These are phyloP conservation scores for Chaetogeoica ovagalla DNA, from an alignment of 2,888 invertebrate genomes.

Conservation along the genomic window DNA sequence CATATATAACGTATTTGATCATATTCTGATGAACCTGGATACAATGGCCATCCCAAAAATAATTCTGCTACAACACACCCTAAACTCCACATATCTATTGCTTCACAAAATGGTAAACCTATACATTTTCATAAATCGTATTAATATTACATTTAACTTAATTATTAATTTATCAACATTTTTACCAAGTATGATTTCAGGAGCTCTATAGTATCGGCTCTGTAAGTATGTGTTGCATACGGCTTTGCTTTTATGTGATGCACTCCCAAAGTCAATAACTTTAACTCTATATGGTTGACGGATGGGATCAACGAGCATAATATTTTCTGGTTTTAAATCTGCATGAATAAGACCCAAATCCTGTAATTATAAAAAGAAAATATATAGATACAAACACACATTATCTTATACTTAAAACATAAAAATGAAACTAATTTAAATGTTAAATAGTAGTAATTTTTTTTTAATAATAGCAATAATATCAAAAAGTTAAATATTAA, in stretches of 20 bases:
- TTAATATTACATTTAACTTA: slow-evolving; percentile 17
- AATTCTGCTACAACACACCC: slow-evolving; percentile 99
- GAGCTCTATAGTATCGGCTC: slow-evolving; percentile 97
- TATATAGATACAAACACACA: slow-evolving; percentile 21
- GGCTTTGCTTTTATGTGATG: slow-evolving; percentile 98
- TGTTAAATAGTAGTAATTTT: too few relatives aligned
- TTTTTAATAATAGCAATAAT: too few relatives aligned
- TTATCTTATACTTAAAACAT: background rate
- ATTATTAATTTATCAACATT: background rate
- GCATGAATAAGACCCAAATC: slow-evolving; percentile 99
- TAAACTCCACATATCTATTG: slow-evolving; percentile 99
- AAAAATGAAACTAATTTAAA: too few relatives aligned
- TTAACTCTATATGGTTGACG: slow-evolving; percentile 98
- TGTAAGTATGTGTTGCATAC: slow-evolving; percentile 99
- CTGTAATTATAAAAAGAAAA: slow-evolving; percentile 67
- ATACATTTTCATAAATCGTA: slow-evolving; percentile 43
- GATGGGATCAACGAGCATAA: slow-evolving; percentile 98
- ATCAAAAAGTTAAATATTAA: too few relatives aligned
- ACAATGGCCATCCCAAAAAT: slow-evolving; percentile 98
- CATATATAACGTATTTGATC: slow-evolving; percentile 97
- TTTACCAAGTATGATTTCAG: slow-evolving; percentile 86
- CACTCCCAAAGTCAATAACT: slow-evolving; percentile 99
- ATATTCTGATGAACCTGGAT: slow-evolving; percentile 98
- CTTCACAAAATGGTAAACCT: slow-evolving; percentile 96
- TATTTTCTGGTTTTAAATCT: slow-evolving; percentile 99